Percentiles rank a stretch among this genome's conserved stretches.
Conservation (phyloP, 2,113 vertebrate species). For the Sylvia atricapilla region DNA sequence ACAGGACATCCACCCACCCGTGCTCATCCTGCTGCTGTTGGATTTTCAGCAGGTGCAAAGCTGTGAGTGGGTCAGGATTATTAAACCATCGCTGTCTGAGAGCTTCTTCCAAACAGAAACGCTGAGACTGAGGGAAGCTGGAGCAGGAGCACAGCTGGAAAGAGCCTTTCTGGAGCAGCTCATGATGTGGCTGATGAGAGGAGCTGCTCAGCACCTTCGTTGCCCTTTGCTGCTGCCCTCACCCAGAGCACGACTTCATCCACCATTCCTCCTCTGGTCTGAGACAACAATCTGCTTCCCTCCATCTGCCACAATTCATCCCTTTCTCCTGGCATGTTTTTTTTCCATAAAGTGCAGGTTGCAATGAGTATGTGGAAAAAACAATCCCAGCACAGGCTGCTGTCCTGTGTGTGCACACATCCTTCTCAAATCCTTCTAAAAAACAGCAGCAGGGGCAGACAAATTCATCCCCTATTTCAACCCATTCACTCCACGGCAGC, state of each 20-base stretch:
- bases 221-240: not conserved
- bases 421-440: not conserved
- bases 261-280: not conserved
- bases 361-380: not conserved
- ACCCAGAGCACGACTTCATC: not conserved
- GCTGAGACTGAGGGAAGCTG: not conserved
- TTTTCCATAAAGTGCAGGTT: not conserved
- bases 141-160: not conserved
- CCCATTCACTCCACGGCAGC: not conserved
- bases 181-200: not conserved
- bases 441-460: not conserved
- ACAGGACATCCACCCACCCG: not conserved
- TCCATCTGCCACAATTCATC: not conserved
- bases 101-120: not conserved
- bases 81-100: not conserved
- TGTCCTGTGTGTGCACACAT: not conserved
- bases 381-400: not conserved
- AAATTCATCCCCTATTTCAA: not conserved
- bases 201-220: rapidly evolving
- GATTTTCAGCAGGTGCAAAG: not conserved
- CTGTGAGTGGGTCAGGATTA: not conserved
- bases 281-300: not conserved
- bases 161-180: not conserved
- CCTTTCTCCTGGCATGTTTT: not conserved
- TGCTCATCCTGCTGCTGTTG: not conserved